These are phyloP conservation scores for Chymomyza costata DNA, from an alignment of 1,140 invertebrate genomes.

Conservation along the genomic window DNA sequence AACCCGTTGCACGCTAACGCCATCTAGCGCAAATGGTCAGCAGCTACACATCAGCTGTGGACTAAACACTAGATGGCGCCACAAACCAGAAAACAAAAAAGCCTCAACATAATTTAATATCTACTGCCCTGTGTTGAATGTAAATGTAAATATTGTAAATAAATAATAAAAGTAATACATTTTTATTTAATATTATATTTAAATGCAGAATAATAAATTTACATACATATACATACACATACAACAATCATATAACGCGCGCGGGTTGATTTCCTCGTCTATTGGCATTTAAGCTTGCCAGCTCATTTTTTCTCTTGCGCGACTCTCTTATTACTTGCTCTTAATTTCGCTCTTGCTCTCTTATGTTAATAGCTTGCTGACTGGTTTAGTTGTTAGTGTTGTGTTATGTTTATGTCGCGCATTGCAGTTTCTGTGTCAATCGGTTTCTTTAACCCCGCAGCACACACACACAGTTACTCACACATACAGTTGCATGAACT, in stretches of 20 bases:
- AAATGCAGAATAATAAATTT: too few species aligned
- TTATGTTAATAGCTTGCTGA: constrained; percentile 17
- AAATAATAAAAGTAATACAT: too few species aligned
- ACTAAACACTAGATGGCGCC: too few species aligned
- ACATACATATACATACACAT: constrained; percentile 11
- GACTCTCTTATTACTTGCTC: not conserved
- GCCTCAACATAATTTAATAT: too few species aligned
- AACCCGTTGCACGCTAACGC: too few species aligned
- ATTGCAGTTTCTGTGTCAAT: constrained; percentile 73
- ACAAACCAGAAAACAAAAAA: too few species aligned
- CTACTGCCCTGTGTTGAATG: too few species aligned
- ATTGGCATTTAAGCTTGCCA: not conserved
- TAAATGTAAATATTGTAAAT: too few species aligned
- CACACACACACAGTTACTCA: constrained; percentile 8
- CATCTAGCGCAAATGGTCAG: too few species aligned
- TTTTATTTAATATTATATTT: too few species aligned
- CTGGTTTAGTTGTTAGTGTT: constrained; percentile 11
- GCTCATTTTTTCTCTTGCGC: not conserved
- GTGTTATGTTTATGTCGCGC: constrained; percentile 28
- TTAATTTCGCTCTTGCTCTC: constrained; percentile 12
- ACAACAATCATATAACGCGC: not conserved
- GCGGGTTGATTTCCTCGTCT: not conserved
- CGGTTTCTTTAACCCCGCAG: constrained; percentile 74
- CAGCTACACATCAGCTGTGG: too few species aligned
- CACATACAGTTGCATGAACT: too few species aligned